These are phyloP conservation scores for Sylvilagus floridanus DNA, from an alignment of 2,797 vertebrate genomes.

Conservation along the genomic window DNA sequence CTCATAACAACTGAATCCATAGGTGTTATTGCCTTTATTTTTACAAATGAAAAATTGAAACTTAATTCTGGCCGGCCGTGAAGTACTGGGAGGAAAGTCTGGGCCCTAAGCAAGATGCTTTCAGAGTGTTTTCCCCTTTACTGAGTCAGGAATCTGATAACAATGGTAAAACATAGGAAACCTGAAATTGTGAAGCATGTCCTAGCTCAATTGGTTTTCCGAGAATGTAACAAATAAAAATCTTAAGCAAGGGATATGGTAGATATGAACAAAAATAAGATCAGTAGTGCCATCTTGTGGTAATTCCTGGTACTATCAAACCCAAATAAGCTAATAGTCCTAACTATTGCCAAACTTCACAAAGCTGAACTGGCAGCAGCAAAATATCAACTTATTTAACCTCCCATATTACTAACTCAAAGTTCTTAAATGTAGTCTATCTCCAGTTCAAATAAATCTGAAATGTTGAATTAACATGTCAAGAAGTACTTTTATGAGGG, in stretches of 20 bases:
- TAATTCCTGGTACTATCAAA: neutral
- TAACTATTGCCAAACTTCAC: neutral
- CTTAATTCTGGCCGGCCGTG: neutral
- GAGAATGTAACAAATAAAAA: neutral
- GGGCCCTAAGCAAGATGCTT: neutral
- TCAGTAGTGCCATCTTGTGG: slow-evolving; percentile 16
- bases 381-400: neutral
- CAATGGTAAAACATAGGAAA: neutral
- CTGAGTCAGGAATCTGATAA: neutral
- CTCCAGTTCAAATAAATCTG: neutral
- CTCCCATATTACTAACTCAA: neutral
- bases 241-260: too few species aligned
- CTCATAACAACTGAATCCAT: neutral
- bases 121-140: neutral
- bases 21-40: neutral
- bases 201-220: neutral
- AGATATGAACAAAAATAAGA: neutral
- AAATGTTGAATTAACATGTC: neutral
- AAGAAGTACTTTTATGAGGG: slow-evolving; percentile 21
- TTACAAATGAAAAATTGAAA: neutral
- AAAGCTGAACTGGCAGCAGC: neutral
- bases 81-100: neutral
- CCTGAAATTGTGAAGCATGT: neutral
- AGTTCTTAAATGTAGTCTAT: neutral
- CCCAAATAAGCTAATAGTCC: neutral